Evolutionary conservation across 1,140 invertebrate genomes (phyloP).

Genomic region (Polypedilum vanderplanki): DNA sequence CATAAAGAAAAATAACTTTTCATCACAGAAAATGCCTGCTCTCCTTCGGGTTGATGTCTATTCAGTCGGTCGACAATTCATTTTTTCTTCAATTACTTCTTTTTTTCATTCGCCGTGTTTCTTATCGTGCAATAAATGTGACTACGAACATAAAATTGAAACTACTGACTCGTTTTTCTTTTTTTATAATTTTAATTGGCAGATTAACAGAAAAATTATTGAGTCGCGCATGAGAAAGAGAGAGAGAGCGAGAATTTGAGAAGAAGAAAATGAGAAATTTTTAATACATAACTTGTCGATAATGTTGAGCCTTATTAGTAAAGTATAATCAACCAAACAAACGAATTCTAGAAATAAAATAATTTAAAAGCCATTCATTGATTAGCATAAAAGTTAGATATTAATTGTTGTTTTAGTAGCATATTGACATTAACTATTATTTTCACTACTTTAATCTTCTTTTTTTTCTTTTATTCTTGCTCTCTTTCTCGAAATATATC

Average conservation of each 20-base stretch:
- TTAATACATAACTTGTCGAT: not conserved
- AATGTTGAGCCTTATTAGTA: not conserved
- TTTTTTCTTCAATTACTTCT: slow-evolving; percentile 19
- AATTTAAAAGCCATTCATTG: not conserved
- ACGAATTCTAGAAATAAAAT: slow-evolving; percentile 5
- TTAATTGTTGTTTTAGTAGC: slow-evolving; percentile 5
- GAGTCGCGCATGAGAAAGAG: not conserved
- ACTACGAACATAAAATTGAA: not conserved
- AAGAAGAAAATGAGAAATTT: not conserved
- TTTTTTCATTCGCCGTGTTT: not conserved
- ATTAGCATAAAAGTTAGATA: not conserved
- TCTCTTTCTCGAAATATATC: slow-evolving; percentile 5
- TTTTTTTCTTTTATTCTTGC: not conserved
- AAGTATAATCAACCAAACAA: slow-evolving; percentile 4
- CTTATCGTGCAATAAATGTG: slow-evolving; percentile 17
- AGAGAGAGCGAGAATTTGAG: not conserved
- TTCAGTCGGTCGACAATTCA: slow-evolving; percentile 11
- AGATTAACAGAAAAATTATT: not conserved
- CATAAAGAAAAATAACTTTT: slow-evolving; percentile 15
- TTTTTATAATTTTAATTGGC: not conserved
- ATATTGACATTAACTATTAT: not conserved
- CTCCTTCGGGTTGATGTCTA: not conserved
- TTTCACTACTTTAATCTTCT: not conserved
- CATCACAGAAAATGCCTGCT: not conserved
- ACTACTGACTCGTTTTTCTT: not conserved